phyloP scores from a whole-genome alignment of 2,113 vertebrate species.

The Tragelaphus buxtoni region DNA sequence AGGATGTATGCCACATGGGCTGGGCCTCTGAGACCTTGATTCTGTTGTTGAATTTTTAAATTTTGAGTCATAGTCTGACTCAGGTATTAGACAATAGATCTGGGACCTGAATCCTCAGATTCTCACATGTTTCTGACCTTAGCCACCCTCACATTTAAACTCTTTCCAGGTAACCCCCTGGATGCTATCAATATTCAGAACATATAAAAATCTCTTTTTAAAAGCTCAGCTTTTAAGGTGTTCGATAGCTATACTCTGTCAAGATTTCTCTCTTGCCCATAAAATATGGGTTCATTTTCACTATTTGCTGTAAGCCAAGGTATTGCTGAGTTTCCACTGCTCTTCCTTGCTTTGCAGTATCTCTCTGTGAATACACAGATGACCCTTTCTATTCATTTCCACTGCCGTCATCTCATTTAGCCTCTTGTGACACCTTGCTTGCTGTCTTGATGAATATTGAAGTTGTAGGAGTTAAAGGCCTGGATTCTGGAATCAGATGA shows the following conservation, averaged over 20 bases:
- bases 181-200: not conserved
- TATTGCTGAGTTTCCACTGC: not conserved
- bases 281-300: not conserved
- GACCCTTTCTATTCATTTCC: not conserved
- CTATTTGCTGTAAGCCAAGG: not conserved
- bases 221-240: not conserved
- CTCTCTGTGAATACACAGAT: not conserved
- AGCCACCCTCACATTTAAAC: not conserved
- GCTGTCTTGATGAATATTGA: not conserved
- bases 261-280: not conserved
- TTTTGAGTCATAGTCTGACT: not conserved
- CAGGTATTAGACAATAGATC: constrained; percentile 4
- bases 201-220: not conserved
- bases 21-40: constrained; percentile 30
- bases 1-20: constrained; percentile 31
- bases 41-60: constrained; percentile 32
- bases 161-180: not conserved
- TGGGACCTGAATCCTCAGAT: not conserved
- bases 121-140: not conserved
- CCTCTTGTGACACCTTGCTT: not conserved
- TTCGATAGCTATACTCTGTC: not conserved
- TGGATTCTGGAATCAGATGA: not conserved
- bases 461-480: not conserved
- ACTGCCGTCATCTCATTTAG: not conserved
- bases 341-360: not conserved